Evolutionary conservation across 2,797 vertebrate species (phyloP), one percentile per base, ranked within the genome.

Genomic region (Mergus octosetaceus): DNA sequence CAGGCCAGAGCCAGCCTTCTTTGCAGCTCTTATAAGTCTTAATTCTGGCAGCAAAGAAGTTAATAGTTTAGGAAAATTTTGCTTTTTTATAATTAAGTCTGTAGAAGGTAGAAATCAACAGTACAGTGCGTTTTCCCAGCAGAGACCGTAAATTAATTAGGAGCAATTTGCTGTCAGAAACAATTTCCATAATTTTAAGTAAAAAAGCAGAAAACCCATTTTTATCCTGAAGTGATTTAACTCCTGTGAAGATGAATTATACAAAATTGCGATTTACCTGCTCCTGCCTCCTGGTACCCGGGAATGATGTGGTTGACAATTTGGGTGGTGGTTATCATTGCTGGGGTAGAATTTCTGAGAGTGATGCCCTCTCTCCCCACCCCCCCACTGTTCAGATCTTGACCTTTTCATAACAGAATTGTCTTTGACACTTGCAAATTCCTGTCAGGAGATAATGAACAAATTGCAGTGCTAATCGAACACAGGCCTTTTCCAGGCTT

Each of bases 151-250:
- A 98, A 98, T 98, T 98, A 98, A 98, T 98, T 98, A 98, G 96
- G 97, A 97, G 96, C 97, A 98, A 98, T 98, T 98, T 97, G 96
- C 97, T 98, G 97, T 98, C 98, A 98, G 98, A 97, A 98, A 97
- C 97, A 98, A 98, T 98, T 98, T 98, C 97, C 97, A 98, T 98
- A 98, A 97, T 98, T 98, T 98, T 97, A 97, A 97, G 96, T 97
- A 88, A 95, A 97, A 97, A 97, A 97, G 84, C 97, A 97, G 94
- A 98, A 97, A 97, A 97, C 94, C 80, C 49, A 10, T 97, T 98
- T 97, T 93, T 93, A 96, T 97, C 94, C 95, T 97, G 95, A 97
- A 97, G 79, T 97, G 91, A 97, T 97, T 98, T 98, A 98, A 97
- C 96, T 97, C 97, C 96, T 96, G 90, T 94, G 96, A 97, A 97